Percentiles rank a stretch among this genome's conserved stretches.
Evolutionary conservation across 2,888 invertebrate genomes (phyloP).

Genomic region (Drosophila subquinaria): DNA sequence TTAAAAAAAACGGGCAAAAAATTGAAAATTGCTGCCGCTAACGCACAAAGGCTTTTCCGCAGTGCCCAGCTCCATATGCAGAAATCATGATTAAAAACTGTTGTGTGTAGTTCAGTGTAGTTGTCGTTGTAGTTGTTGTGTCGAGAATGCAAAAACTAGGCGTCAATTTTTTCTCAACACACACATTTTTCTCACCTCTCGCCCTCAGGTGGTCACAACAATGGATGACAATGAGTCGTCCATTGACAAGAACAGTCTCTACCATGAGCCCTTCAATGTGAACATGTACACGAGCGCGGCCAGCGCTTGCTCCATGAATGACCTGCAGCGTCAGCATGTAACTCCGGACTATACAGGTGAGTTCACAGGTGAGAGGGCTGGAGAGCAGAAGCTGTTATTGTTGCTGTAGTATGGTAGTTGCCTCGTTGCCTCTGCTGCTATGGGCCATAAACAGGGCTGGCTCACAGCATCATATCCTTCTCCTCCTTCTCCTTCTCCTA

Average conservation of each 20-base stretch:
- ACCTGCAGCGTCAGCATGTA: slow-evolving; percentile 86
- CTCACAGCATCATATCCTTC: slow-evolving; percentile 37
- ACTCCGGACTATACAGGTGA: slow-evolving; percentile 88
- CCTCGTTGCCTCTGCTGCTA: slow-evolving; percentile 38
- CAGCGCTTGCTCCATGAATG: slow-evolving; percentile 85
- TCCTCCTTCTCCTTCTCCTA: slow-evolving; percentile 9
- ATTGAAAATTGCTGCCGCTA: slow-evolving; percentile 36
- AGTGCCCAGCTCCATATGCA: slow-evolving; percentile 61
- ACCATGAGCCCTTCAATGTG: slow-evolving; percentile 86
- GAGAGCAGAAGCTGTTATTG: slow-evolving; percentile 14
- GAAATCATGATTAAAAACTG: slow-evolving; percentile 79
- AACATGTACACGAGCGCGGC: slow-evolving; percentile 86
- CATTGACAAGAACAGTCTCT: slow-evolving; percentile 86
- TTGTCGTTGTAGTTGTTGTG: slow-evolving; percentile 2
- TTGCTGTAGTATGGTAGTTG: slow-evolving; percentile 19
- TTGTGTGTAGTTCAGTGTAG: slow-evolving; percentile 29
- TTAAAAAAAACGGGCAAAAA: slow-evolving; percentile 14
- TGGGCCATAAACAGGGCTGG: slow-evolving; percentile 52
- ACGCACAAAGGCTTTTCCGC: slow-evolving; percentile 37
- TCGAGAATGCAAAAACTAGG: slow-evolving; percentile 20
- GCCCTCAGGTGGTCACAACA: slow-evolving; percentile 83
- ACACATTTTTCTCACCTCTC: slow-evolving; percentile 52
- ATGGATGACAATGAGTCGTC: slow-evolving; percentile 86
- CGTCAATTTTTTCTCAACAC: slow-evolving; percentile 54
- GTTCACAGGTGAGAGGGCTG: slow-evolving; percentile 46